These are phyloP conservation scores for Drosophila quadrilineata DNA, from an alignment of 1,140 invertebrate genomes.

Conservation along the genomic window DNA sequence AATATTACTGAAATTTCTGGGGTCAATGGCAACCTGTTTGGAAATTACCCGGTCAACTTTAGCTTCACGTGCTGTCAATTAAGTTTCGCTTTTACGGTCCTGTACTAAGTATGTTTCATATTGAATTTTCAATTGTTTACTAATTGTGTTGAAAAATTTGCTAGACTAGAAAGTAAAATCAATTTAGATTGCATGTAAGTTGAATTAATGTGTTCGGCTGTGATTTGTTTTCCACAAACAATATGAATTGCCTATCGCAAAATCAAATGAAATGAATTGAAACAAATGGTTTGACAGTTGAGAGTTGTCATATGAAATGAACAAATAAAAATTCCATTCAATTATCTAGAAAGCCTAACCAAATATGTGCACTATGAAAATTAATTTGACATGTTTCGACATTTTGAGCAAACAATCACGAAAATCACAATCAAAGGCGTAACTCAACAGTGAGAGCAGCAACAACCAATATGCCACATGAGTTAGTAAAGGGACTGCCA, in stretches of 20 bases:
- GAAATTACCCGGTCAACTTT: neutral
- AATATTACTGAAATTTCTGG: neutral
- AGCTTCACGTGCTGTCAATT: neutral
- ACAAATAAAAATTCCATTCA: conserved; percentile 61
- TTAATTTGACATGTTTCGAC: conserved; percentile 78
- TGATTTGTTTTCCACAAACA: neutral
- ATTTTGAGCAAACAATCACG: conserved; percentile 63
- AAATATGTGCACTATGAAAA: conserved; percentile 54
- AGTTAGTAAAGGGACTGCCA: conserved; percentile 19
- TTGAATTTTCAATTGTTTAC: conserved; percentile 7
- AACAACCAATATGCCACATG: conserved; percentile 16
- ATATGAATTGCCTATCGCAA: too few relatives aligned
- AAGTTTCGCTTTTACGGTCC: neutral
- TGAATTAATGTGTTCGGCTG: neutral
- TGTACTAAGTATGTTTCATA: neutral
- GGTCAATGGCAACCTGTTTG: neutral
- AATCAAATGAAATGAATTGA: too few relatives aligned
- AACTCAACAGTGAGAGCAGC: too few relatives aligned
- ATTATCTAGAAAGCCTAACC: conserved; percentile 72
- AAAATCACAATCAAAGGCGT: conserved; percentile 41
- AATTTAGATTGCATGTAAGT: neutral
- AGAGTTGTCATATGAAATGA: conserved; percentile 50
- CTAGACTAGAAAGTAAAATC: conserved; percentile 4
- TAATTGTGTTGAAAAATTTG: conserved; percentile 13
- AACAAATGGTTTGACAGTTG: conserved; percentile 4